A percentile compares a stretch with the other conserved stretches of the same genome.
Conservation (phyloP, 2,888 invertebrate genomes). For the Ellobium chinense region DNA sequence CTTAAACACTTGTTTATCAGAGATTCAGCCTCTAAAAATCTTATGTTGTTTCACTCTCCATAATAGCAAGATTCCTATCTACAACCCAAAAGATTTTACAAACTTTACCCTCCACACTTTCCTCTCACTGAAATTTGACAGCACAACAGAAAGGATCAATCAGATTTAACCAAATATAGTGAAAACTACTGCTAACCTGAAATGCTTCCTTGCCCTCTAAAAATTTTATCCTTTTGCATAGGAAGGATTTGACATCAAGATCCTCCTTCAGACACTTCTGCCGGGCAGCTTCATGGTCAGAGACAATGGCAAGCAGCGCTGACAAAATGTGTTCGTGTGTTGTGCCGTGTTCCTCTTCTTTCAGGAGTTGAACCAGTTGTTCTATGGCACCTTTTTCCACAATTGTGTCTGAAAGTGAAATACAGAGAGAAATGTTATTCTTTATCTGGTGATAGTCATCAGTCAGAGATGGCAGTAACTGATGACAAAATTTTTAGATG, state of each 20-base stretch:
- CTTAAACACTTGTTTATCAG: too few relatives aligned
- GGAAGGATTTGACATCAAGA: constrained; percentile 78
- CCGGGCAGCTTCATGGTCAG: constrained; percentile 77
- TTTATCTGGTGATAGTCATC: too few relatives aligned
- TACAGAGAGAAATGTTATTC: too few relatives aligned
- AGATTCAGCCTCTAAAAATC: too few relatives aligned
- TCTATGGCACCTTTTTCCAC: constrained; percentile 78
- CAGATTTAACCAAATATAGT: not conserved
- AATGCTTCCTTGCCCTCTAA: constrained; percentile 80
- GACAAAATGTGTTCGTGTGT: constrained; percentile 81
- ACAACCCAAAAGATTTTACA: not conserved
- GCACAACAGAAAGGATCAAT: not conserved
- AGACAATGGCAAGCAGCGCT: constrained; percentile 80
- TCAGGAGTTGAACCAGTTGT: constrained; percentile 76
- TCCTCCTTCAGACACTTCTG: constrained; percentile 79
- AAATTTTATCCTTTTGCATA: constrained; percentile 77
- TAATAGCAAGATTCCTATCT: too few relatives aligned
- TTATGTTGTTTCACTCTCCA: too few relatives aligned
- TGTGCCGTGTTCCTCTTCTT: constrained; percentile 71
- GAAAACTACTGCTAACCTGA: constrained; percentile 59
- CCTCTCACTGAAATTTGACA: not conserved
- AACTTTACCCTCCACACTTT: not conserved
- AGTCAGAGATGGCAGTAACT: too few relatives aligned
- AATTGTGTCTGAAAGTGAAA: constrained; percentile 77
- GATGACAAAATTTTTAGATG: too few relatives aligned